These are phyloP conservation scores for Pelobates fuscus DNA, from an alignment of 2,113 vertebrate species.

Conservation along the genomic window DNA sequence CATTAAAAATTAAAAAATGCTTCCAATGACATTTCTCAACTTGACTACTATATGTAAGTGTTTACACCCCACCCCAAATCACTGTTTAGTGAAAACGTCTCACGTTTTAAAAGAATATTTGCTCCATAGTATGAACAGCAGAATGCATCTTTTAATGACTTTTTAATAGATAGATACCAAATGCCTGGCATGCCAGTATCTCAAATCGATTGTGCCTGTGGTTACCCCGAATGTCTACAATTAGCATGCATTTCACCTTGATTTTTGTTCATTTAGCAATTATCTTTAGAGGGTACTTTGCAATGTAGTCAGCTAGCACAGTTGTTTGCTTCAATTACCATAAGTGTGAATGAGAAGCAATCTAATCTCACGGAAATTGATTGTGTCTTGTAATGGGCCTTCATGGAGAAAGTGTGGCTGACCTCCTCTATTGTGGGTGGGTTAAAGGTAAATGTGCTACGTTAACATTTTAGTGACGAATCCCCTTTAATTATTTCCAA, in stretches of 20 bases:
- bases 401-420: not conserved
- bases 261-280: not conserved
- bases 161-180: no score
- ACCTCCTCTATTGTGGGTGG: not conserved
- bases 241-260: constrained; percentile 18
- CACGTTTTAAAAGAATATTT: no score
- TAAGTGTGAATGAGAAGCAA: not conserved
- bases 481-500: no score
- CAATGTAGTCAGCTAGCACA: not conserved
- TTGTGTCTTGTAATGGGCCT: not conserved
- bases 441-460: not conserved
- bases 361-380: not conserved
- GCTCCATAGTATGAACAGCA: no score
- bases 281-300: not conserved
- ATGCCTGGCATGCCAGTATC: no score
- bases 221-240: not conserved
- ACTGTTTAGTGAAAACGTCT: no score
- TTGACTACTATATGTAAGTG: no score
- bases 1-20: no score
- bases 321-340: not conserved
- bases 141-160: no score
- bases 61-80: no score
- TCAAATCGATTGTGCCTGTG: constrained; percentile 1
- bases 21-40: no score
- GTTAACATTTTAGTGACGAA: not conserved